Percentiles rank a stretch among this genome's conserved stretches.
These are phyloP conservation scores for Patiria miniata DNA, from an alignment of 35 echinoderm and acorn worm genomes.

Conservation along the genomic window DNA sequence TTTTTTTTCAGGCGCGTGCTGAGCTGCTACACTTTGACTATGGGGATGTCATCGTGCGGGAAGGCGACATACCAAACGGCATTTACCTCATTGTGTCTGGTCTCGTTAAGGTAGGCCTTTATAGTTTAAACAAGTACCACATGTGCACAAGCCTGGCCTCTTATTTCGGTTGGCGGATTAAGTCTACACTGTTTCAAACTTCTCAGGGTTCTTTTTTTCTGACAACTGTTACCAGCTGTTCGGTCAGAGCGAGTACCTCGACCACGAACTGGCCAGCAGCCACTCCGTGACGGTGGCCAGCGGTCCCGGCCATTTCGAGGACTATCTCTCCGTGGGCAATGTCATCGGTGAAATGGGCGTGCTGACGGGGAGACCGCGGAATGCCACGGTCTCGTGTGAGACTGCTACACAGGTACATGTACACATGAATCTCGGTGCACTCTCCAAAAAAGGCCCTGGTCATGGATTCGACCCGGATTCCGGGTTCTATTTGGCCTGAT, in stretches of 20 bases:
- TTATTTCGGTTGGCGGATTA: no score
- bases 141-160: no score
- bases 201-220: not conserved
- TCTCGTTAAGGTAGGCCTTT: slow-evolving; percentile 90
- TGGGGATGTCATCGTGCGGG: slow-evolving; percentile 73
- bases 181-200: no score
- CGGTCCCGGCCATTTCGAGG: slow-evolving; percentile 62
- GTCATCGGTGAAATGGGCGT: slow-evolving; percentile 96
- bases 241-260: slow-evolving; percentile 61
- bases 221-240: not conserved
- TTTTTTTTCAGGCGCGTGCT: slow-evolving; percentile 63
- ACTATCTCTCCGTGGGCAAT: slow-evolving; percentile 91
- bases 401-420: slow-evolving; percentile 75
- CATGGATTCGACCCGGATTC: no score
- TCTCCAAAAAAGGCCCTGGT: no score
- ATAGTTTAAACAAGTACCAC: no score
- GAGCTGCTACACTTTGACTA: slow-evolving; percentile 89
- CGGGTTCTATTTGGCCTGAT: no score
- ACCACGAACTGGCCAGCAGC: slow-evolving; percentile 58
- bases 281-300: not conserved
- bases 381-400: slow-evolving; percentile 87
- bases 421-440: no score
- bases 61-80: slow-evolving; percentile 84
- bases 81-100: slow-evolving; percentile 97
- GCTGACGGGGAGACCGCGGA: slow-evolving; percentile 78